Conservation (phyloP, 2,797 vertebrate species). For the Miichthys miiuy region DNA sequence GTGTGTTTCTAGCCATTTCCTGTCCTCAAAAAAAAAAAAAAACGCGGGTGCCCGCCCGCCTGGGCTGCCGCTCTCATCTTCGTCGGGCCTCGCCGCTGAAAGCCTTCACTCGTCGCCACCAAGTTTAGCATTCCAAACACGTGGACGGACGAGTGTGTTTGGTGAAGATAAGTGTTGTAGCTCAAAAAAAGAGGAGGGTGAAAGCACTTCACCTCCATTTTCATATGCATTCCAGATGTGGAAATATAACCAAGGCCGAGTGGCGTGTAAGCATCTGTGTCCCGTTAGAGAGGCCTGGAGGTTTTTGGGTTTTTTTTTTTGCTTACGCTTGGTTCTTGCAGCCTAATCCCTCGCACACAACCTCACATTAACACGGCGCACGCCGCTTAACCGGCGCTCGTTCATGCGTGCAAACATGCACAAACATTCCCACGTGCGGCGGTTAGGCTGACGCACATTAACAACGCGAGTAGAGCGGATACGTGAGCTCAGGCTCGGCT, state of each 20-base stretch:
- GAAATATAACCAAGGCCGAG: slow-evolving; percentile 28
- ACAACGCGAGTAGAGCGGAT: too few relatives aligned
- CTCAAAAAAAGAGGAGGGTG: slow-evolving; percentile 14
- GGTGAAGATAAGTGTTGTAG: slow-evolving; percentile 49
- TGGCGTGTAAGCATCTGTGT: slow-evolving; percentile 47
- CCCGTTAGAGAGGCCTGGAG: slow-evolving; percentile 30
- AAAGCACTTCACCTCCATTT: slow-evolving; percentile 47
- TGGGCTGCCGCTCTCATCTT: slow-evolving; percentile 15
- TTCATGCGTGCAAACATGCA: slow-evolving; percentile 27
- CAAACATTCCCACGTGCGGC: slow-evolving; percentile 12
- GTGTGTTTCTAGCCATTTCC: slow-evolving; percentile 27
- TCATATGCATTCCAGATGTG: slow-evolving; percentile 60
- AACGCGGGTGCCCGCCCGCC: not conserved
- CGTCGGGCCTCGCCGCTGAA: slow-evolving; percentile 15
- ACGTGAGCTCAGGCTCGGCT: too few relatives aligned
- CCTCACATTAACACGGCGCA: slow-evolving; percentile 21
- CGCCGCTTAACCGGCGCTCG: slow-evolving; percentile 25
- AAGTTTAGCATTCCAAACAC: slow-evolving; percentile 36
- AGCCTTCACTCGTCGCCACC: slow-evolving; percentile 15
- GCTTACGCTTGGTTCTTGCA: slow-evolving; percentile 13
- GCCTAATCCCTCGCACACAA: slow-evolving; percentile 49
- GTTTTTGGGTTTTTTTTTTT: slow-evolving; percentile 23
- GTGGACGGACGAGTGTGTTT: slow-evolving; percentile 48
- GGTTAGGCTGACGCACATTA: not conserved
- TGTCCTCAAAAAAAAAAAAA: slow-evolving; percentile 39